A percentile compares a stretch with the other conserved stretches of the same genome.
phyloP scores from a whole-genome alignment of 2,888 invertebrate species.

The Drosophila ustulata region DNA sequence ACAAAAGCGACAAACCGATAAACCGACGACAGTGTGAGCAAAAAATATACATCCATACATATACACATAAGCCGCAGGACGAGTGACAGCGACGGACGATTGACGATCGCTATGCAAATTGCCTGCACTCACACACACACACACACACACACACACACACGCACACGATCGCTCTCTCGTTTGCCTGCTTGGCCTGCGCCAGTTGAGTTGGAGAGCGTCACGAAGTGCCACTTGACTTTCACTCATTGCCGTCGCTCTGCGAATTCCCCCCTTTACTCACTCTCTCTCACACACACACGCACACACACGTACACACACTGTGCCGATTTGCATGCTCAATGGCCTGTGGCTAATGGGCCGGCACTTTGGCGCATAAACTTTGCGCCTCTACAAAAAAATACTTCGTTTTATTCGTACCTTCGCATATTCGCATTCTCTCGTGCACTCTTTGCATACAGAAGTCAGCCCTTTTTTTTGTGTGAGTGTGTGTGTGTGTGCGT shows the following conservation, averaged over 20 bases:
- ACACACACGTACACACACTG: too few relatives aligned
- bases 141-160: too few relatives aligned
- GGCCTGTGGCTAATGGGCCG: slow-evolving; percentile 62
- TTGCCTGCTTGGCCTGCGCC: slow-evolving; percentile 3
- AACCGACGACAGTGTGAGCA: slow-evolving; percentile 25
- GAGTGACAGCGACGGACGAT: slow-evolving; percentile 31
- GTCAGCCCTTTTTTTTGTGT: slow-evolving; percentile 59
- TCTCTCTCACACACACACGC: slow-evolving; percentile 17
- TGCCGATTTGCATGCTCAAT: slow-evolving; percentile 63
- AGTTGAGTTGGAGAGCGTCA: slow-evolving; percentile 55
- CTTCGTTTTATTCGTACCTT: slow-evolving; percentile 26
- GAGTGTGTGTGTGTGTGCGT: neutral
- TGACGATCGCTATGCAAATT: slow-evolving; percentile 73
- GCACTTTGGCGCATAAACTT: slow-evolving; percentile 68
- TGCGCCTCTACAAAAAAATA: slow-evolving; percentile 27
- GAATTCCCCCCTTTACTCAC: slow-evolving; percentile 8
- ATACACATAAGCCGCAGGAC: neutral
- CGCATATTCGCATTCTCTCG: slow-evolving; percentile 30
- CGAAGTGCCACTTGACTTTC: slow-evolving; percentile 74
- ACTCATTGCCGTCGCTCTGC: slow-evolving; percentile 50
- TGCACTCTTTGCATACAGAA: slow-evolving; percentile 54
- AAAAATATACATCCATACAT: neutral
- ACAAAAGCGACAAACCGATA: slow-evolving; percentile 18
- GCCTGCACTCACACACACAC: neutral
- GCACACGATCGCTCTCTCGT: neutral